phyloP scores from a whole-genome alignment of 2,888 invertebrate species.

The Mimumesa dahlbomi region DNA sequence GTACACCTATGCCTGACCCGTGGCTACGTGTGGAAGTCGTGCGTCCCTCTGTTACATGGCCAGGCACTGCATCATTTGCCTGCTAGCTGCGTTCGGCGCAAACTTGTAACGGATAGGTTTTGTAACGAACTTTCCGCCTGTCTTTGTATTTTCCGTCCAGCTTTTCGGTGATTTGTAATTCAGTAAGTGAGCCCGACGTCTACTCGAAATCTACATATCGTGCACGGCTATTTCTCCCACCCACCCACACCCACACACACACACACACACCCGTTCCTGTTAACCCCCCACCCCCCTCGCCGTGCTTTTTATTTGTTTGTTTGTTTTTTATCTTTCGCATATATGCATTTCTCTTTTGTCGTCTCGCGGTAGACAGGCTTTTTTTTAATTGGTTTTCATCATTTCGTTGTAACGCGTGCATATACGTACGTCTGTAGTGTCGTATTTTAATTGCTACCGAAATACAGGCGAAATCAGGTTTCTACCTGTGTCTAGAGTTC shows the following conservation, averaged over 20 bases:
- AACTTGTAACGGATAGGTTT: constrained; percentile 10
- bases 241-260: neutral
- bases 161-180: constrained; percentile 50
- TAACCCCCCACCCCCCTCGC: neutral
- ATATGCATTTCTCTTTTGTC: neutral
- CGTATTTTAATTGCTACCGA: constrained; percentile 3
- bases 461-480: neutral
- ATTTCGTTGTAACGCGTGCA: neutral
- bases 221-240: constrained; percentile 4
- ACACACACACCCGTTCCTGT: neutral
- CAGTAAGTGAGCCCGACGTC: constrained; percentile 1
- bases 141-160: constrained; percentile 42
- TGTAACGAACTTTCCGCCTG: constrained; percentile 21
- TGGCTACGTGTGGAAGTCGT: neutral
- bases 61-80: constrained; percentile 39
- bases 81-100: constrained; percentile 20
- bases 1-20: constrained; percentile 60
- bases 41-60: constrained; percentile 12
- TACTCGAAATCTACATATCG: constrained; percentile 2
- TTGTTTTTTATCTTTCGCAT: no score
- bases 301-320: no score
- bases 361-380: neutral
- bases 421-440: neutral
- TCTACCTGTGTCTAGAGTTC: neutral
- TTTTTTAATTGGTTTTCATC: constrained; percentile 1